Evolutionary conservation across 1,140 invertebrate species (phyloP), one percentile per base, ranked within the genome.

Genomic region (Venustaconcha ellipsiformis): DNA sequence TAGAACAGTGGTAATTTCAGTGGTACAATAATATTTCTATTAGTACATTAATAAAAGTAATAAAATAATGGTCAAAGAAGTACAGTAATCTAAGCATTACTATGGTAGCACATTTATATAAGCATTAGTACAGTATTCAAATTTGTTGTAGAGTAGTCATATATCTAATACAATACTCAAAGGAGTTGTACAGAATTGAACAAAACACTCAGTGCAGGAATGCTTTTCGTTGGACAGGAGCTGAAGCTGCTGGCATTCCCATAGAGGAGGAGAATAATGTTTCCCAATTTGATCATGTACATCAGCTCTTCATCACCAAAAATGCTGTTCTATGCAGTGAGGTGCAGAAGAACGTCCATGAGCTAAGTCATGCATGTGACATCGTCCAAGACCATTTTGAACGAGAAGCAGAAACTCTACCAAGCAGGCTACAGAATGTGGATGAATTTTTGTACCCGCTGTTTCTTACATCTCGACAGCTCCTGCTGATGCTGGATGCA

Each of bases 281-380:
- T 26, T 72, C 70, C 56, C 14, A 64, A 14, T 82, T 80, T 74
- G 79, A 82, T 30, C 82, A 85, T 72, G 69, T 86, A 14, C 85
- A 80, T 57, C 84, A 88, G 68, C 15, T 88, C 23, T 88, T 88
- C 76, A 82, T 88, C 18, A 88, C 87, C 6, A 87, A 88, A 71
- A 88, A 89, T 74, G 78, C 80, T 14, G 81, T 87, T 12, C 78
- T 89, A 57, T 88, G 86, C 66, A 83, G 58, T 70, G 86, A 88
- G 73, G 83, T 89, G 13, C 76, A 84, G 76, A 89, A 88, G 70
- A 88, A 86, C 55, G 88, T 89, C 71, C 60, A 70, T 56, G 72
- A 80, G 57, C 66, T 83, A 58, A 74, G 70, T 66, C 76, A 77
- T 57, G 81, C 78, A 8, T 60, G 62, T 20, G 63, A 76, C 15